Evolutionary conservation across 2,888 invertebrate genomes (phyloP), one percentile per base, ranked within the genome.

Genomic region (Gymnoscelis rufifasciata): DNA sequence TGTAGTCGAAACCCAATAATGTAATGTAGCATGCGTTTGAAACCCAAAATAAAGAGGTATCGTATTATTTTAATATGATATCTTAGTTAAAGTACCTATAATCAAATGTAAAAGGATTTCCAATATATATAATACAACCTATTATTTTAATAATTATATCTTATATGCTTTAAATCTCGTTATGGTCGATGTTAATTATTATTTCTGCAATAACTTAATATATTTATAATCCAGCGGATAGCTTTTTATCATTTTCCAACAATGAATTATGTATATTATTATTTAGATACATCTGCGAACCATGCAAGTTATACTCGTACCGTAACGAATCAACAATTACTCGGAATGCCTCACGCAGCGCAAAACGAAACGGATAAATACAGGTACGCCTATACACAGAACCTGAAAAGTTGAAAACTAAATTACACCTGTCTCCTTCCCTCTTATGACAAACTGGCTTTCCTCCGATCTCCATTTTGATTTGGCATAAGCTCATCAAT

Each of bases 301-400:
- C 52, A 59, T 51, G 61, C 60, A 53, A 64, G 62, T 65, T 56
- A 64, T 63, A n/a, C n/a, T n/a, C n/a, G n/a, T n/a, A 72, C 74
- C 71, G 71, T 76, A 75, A 72, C 75, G 74, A 78, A 79, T 66
- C 66, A 72, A 75, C 78, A 78, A 79, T 81, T 78, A 72, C 72
- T 67, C 55, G 57, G 60, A 70, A 68, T 68, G 64, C 67, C 64
- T 66, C 69, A 70, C 69, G 74, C 68, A 61, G 63, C 66, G 67
- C 66, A 78, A 73, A 74, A 78, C 71, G 69, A 78, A 75, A 75
- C 43, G 53, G 62, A 70, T 67, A 77, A 79, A 77, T 74, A 74
- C 75, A 75, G 35, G 35, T 28, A 37, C 66, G 74, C 68, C 74
- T 71, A 73, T 79, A 67, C 68, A 64, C 59, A 60, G 60, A 65